Conservation (phyloP, 2,797 vertebrate species). For the Petrocephalus schoutedeni region DNA sequence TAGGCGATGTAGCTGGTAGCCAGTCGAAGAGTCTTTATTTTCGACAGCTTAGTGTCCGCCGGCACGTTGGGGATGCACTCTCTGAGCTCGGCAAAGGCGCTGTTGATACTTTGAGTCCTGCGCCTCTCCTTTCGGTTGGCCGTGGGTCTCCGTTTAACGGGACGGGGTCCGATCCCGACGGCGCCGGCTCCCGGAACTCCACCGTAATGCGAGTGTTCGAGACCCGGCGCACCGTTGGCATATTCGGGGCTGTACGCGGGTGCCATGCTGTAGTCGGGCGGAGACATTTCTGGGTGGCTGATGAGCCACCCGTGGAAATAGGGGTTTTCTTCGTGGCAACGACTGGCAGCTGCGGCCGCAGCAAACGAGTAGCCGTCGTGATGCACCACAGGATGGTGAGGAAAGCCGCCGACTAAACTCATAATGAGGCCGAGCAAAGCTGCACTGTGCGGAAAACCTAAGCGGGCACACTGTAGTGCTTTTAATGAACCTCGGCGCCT, state of each 20-base stretch:
- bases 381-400: slow-evolving; percentile 93
- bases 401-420: slow-evolving; percentile 92
- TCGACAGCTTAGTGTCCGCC: slow-evolving; percentile 95
- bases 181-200: slow-evolving; percentile 59
- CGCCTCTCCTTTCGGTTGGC: slow-evolving; percentile 95
- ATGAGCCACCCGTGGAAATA: slow-evolving; percentile 98
- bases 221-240: slow-evolving; percentile 66
- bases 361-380: slow-evolving; percentile 91
- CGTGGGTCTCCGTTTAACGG: slow-evolving; percentile 88
- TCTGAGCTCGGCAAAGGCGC: slow-evolving; percentile 91
- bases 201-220: slow-evolving; percentile 80
- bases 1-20: slow-evolving; percentile 98
- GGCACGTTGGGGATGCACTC: slow-evolving; percentile 98
- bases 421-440: slow-evolving; percentile 54
- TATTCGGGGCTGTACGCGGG: slow-evolving; percentile 86
- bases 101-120: slow-evolving; percentile 98
- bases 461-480: background rate
- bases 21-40: slow-evolving; percentile 91
- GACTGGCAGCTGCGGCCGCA: slow-evolving; percentile 75
- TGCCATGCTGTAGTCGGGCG: slow-evolving; percentile 83
- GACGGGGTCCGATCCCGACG: slow-evolving; percentile 62
- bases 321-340: slow-evolving; percentile 87
- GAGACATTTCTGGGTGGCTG: slow-evolving; percentile 92
- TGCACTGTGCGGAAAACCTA: background rate
- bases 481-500: slow-evolving; percentile 15